Evolutionary conservation across 2,888 invertebrate species (phyloP), one percentile per base, ranked within the genome.

Genomic region (Caenorhabditis sp.): DNA sequence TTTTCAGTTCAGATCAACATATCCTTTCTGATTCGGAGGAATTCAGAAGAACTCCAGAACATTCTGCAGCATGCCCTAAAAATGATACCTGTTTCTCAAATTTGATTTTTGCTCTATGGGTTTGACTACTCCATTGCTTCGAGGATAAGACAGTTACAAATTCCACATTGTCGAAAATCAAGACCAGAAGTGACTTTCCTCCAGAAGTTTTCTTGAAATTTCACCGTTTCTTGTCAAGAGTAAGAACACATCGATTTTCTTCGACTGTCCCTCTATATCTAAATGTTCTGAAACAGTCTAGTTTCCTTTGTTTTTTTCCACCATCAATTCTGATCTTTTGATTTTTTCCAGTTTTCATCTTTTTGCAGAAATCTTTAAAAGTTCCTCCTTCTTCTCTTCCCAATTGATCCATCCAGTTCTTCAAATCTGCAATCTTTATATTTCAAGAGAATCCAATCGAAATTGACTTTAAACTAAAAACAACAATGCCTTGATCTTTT

Each of bases 261-360:
- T n/a, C n/a, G n/a, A n/a, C n/a, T n/a, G n/a, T n/a, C 10, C 31
- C 59, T 38, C 12, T 19, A 14, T 38, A 7, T 14, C 22, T 14
- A 35, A 14, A 19, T 31, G 3, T 35, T 35, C 35, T 24, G 49
- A 51, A 28, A 35, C 66, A 24, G 68, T 69, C 38, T 69, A 44
- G 44, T 49, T 64, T 49, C 63, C 54, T 19, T 12, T 54, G 22
- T 54, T 35, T 8, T 35, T 35, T 35, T 4, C 31, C 12, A 10
- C 12, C 38, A 6, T 10, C 26, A 24, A 8, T 7, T 24, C n/a
- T 69, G 68, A 69, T 69, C 68, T 41, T 69, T 54, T 69, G 68
- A 69, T 69, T 69, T 56, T 54, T 54, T 54, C 38, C 54, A 54
- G 35, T 69, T 69, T 69, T 54, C 68, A 54, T n/a, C 47, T 47